Evolutionary conservation across 2,888 invertebrate genomes (phyloP).

Genomic region (Apotomis capreana): DNA sequence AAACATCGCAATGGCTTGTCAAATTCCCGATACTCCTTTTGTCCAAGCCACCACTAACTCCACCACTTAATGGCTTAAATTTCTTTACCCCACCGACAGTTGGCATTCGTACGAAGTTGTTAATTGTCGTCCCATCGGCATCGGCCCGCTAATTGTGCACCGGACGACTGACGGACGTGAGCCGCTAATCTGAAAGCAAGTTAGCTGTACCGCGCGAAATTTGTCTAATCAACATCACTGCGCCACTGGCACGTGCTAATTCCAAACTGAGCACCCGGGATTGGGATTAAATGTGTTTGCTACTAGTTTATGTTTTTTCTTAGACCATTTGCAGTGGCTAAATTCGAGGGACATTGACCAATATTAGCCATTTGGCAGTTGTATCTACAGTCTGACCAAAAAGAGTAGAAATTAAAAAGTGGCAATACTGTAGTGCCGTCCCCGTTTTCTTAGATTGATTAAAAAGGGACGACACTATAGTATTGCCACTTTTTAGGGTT

Average conservation of each 20-base stretch:
- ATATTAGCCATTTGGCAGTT: no score
- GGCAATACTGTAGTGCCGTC: no score
- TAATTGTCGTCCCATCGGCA: conserved; percentile 47
- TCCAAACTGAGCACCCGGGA: conserved; percentile 48
- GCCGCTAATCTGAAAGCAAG: conserved; percentile 55
- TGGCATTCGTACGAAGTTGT: conserved; percentile 35
- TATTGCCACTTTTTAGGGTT: no score
- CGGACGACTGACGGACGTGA: conserved; percentile 52
- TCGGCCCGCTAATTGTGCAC: conserved; percentile 59
- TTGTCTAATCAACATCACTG: conserved; percentile 61
- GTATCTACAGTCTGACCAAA: no score
- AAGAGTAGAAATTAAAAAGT: no score
- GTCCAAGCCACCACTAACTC: no score
- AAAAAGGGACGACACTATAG: no score
- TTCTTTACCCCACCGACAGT: conserved; percentile 35
- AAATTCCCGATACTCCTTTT: no score
- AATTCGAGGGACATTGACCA: no score
- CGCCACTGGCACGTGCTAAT: conserved; percentile 54
- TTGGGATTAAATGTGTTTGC: conserved; percentile 38
- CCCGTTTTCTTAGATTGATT: no score
- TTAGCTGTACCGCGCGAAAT: conserved; percentile 59
- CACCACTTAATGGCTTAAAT: conserved; percentile 31
- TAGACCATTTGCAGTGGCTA: background rate
- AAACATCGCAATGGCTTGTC: no score
- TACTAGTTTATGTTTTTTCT: conserved; percentile 28